phyloP scores from a whole-genome alignment of 2,888 invertebrate species.

The Agrochola circellaris region DNA sequence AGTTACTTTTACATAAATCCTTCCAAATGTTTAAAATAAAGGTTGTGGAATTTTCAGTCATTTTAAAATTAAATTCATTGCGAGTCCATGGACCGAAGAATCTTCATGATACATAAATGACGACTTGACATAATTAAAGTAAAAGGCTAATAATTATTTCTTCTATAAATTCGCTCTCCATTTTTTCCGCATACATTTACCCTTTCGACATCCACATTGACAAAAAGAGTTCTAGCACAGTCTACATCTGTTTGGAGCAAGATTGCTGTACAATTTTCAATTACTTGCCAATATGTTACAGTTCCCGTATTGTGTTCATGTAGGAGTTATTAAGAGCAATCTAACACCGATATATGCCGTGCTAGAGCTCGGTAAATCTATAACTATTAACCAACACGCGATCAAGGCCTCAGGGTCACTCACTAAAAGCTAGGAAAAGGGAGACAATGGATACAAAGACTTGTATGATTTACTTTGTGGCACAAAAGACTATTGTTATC shows the following conservation, averaged over 20 bases:
- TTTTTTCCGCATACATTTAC: background rate
- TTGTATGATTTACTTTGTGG: background rate
- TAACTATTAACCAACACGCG: constrained; percentile 53
- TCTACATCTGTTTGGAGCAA: background rate
- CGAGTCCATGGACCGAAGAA: background rate
- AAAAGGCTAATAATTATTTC: background rate
- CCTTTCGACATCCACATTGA: background rate
- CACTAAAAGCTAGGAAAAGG: constrained; percentile 41
- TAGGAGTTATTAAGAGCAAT: constrained; percentile 21
- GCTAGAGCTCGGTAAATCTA: constrained; percentile 39
- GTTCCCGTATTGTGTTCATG: background rate
- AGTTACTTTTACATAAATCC: constrained; percentile 7
- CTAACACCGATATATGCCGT: constrained; percentile 24
- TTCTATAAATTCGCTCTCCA: constrained; percentile 22
- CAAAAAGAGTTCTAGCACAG: constrained; percentile 18
- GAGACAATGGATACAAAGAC: constrained; percentile 47
- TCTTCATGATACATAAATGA: background rate
- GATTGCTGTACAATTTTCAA: background rate
- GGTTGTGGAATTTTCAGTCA: constrained; percentile 10
- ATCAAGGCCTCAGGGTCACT: constrained; percentile 61
- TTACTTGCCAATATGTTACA: background rate
- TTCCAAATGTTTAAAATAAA: background rate
- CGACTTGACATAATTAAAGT: background rate
- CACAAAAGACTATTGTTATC: background rate
- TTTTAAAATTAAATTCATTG: background rate